These are phyloP conservation scores for Morelia viridis DNA, from an alignment of 2,797 vertebrate species.

Conservation along the genomic window DNA sequence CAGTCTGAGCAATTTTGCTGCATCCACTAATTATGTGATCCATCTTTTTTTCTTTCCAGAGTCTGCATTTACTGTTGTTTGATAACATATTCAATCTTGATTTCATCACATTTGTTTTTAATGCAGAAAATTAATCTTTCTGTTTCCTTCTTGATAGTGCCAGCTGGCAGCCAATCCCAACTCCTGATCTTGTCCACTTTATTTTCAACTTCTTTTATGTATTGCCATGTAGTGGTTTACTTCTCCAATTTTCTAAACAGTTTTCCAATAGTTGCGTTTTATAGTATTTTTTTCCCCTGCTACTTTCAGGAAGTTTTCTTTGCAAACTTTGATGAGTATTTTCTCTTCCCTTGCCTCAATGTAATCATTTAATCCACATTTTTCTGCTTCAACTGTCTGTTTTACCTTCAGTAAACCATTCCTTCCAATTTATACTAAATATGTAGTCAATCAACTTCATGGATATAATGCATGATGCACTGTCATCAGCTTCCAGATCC, in stretches of 20 bases:
- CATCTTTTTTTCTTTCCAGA: not conserved
- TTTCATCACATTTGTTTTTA: conserved; percentile 5
- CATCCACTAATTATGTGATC: not conserved
- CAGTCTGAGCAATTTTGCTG: not conserved
- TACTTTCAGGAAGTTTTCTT: not conserved
- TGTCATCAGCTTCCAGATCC: not conserved
- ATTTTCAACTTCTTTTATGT: not conserved
- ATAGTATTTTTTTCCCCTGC: not conserved
- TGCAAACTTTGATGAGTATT: not conserved
- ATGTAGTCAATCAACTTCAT: not conserved
- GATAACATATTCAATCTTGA: not conserved
- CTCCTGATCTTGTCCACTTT: not conserved
- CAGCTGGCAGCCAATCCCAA: not conserved
- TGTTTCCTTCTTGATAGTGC: not conserved
- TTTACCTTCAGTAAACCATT: not conserved
- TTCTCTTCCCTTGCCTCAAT: not conserved
- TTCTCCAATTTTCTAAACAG: not conserved
- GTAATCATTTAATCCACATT: not conserved
- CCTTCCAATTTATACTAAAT: not conserved
- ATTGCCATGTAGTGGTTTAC: not conserved
- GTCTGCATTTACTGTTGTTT: not conserved
- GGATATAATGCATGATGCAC: not conserved
- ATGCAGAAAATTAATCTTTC: not conserved
- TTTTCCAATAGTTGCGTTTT: not conserved
- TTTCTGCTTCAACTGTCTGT: not conserved